These are phyloP conservation scores for Lophotis ruficrista DNA, from an alignment of 2,113 vertebrate species.

Conservation along the genomic window DNA sequence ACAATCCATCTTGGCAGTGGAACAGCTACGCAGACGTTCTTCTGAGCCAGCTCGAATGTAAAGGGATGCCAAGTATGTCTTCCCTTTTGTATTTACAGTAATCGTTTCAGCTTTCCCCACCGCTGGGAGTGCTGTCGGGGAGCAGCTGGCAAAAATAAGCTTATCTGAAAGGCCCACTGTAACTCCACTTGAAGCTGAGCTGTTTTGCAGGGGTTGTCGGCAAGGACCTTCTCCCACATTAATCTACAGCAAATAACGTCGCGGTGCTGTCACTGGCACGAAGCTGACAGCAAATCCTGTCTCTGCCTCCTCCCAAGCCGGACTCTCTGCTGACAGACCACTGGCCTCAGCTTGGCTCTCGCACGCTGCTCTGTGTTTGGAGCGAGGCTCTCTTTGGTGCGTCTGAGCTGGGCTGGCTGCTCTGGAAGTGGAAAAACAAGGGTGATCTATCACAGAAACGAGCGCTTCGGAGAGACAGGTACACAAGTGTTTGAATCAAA, in stretches of 20 bases:
- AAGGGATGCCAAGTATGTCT: constrained; percentile 69
- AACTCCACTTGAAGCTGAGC: constrained; percentile 46
- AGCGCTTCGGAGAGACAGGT: background rate
- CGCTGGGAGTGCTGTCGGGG: constrained; percentile 61
- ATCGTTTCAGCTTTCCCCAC: constrained; percentile 65
- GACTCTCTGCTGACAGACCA: constrained; percentile 52
- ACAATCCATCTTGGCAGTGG: constrained; percentile 66
- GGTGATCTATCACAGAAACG: background rate
- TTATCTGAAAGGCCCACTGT: constrained; percentile 51
- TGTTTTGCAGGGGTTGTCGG: constrained; percentile 48
- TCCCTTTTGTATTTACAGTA: constrained; percentile 71
- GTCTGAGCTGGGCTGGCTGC: constrained; percentile 22
- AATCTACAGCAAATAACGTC: background rate
- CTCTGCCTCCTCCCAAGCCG: constrained; percentile 4
- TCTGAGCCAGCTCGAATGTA: constrained; percentile 71
- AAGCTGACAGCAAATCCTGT: constrained; percentile 44
- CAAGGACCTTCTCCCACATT: constrained; percentile 57
- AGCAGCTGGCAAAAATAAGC: constrained; percentile 55
- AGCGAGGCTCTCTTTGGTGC: background rate
- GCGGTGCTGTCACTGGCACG: constrained; percentile 16
- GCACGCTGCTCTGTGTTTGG: background rate
- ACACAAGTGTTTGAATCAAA: background rate
- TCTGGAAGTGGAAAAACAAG: background rate
- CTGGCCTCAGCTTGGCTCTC: constrained; percentile 28
- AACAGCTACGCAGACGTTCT: constrained; percentile 68